phyloP scores from a whole-genome alignment of 2,888 invertebrate genomes.

The Monoplex corrugatus region DNA sequence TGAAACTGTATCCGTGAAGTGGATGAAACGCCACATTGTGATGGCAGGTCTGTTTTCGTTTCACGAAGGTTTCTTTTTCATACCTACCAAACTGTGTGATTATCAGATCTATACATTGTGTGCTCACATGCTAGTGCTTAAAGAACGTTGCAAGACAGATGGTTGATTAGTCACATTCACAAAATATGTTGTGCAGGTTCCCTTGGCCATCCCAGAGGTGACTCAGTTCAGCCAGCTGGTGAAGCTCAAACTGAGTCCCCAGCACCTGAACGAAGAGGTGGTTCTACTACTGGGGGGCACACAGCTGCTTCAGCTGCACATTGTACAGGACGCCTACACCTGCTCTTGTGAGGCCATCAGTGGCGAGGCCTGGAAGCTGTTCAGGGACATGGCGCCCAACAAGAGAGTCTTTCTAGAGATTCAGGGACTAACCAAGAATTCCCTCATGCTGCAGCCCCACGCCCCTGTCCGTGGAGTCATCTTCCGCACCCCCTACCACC shows the following conservation, averaged over 20 bases:
- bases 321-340: slow-evolving; percentile 86
- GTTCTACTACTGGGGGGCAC: slow-evolving; percentile 87
- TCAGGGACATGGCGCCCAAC: slow-evolving; percentile 84
- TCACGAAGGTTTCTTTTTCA: too few relatives aligned
- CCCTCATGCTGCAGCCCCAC: slow-evolving; percentile 86
- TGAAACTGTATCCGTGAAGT: too few relatives aligned
- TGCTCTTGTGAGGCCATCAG: slow-evolving; percentile 72
- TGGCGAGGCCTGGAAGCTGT: slow-evolving; percentile 83
- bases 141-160: too few relatives aligned
- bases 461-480: slow-evolving; percentile 88
- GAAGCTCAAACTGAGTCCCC: slow-evolving; percentile 83
- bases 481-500: slow-evolving; percentile 86
- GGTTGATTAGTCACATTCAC: too few relatives aligned
- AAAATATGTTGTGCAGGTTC: too few relatives aligned
- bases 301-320: slow-evolving; percentile 86
- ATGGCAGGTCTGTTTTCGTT: too few relatives aligned
- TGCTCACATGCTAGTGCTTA: too few relatives aligned
- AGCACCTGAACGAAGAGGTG: slow-evolving; percentile 89
- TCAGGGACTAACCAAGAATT: slow-evolving; percentile 82
- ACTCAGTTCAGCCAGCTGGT: slow-evolving; percentile 89
- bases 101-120: too few relatives aligned
- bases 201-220: slow-evolving; percentile 86
- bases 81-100: too few relatives aligned
- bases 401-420: slow-evolving; percentile 88
- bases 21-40: too few relatives aligned